Conservation (phyloP, 1,140 invertebrate genomes). For the Eufriesea mexicana region DNA sequence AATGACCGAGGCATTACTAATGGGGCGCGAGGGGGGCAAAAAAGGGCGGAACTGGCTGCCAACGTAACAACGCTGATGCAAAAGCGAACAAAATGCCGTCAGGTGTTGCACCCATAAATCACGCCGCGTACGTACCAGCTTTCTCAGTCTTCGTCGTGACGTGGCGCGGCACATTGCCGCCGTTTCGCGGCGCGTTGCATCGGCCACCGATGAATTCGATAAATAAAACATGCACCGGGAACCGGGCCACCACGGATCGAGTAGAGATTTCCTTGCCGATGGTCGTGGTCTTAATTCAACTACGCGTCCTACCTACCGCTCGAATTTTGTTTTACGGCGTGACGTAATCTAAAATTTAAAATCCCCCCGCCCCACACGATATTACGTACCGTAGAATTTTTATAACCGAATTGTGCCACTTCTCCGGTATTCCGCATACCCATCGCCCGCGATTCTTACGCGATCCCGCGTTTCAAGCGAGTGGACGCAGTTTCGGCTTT, state of each 20-base stretch:
- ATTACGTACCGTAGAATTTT: no score
- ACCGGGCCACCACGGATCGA: constrained; percentile 21
- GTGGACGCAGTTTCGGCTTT: not conserved
- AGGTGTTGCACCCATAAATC: constrained; percentile 79
- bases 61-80: constrained; percentile 71
- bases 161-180: constrained; percentile 35
- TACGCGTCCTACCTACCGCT: not conserved
- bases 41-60: constrained; percentile 73
- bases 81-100: constrained; percentile 77
- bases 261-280: not conserved
- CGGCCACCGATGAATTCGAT: constrained; percentile 56
- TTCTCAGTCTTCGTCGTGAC: constrained; percentile 63
- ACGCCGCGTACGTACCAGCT: constrained; percentile 60
- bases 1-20: constrained; percentile 78
- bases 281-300: not conserved
- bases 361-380: no score
- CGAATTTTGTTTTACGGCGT: no score
- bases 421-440: not conserved
- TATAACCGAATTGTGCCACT: not conserved
- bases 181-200: not conserved
- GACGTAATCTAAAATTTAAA: not conserved
- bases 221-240: constrained; percentile 64
- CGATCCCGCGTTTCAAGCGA: not conserved
- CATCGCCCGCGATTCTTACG: not conserved
- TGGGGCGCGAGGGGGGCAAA: constrained; percentile 65